Conservation (phyloP, 2,888 invertebrate species). For the Drosophila fungiperda region DNA sequence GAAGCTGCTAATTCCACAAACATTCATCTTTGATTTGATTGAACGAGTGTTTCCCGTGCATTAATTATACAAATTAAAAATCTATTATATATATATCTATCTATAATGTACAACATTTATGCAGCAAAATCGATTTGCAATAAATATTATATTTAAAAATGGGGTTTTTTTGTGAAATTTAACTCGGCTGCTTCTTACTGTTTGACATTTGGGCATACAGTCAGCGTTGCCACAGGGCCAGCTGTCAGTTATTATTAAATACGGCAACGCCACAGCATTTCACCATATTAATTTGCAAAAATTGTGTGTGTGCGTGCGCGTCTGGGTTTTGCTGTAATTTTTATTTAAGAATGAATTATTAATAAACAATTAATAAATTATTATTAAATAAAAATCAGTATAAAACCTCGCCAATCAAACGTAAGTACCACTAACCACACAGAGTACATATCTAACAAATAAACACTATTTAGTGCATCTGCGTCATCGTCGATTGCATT, state of each 20-base stretch:
- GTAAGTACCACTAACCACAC: slow-evolving; percentile 50
- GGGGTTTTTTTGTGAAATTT: not conserved
- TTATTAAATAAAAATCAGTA: slow-evolving; percentile 84
- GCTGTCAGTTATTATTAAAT: slow-evolving; percentile 40
- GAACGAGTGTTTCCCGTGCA: slow-evolving; percentile 65
- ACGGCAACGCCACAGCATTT: slow-evolving; percentile 45
- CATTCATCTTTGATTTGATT: slow-evolving; percentile 70
- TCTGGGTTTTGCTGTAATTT: slow-evolving; percentile 81
- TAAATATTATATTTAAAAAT: slow-evolving; percentile 51
- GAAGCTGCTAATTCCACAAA: slow-evolving; percentile 64
- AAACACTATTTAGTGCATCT: not conserved
- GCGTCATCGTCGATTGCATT: not conserved
- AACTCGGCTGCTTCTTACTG: slow-evolving; percentile 9
- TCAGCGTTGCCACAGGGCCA: slow-evolving; percentile 47
- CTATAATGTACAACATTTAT: slow-evolving; percentile 60
- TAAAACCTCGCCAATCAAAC: slow-evolving; percentile 75
- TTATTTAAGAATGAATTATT: slow-evolving; percentile 84
- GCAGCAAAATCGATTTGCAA: slow-evolving; percentile 49
- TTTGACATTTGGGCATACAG: slow-evolving; percentile 10
- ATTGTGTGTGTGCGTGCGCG: slow-evolving; percentile 53
- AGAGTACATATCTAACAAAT: not conserved
- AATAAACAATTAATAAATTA: slow-evolving; percentile 80
- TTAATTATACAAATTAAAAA: slow-evolving; percentile 60
- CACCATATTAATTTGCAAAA: slow-evolving; percentile 43
- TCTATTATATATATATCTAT: slow-evolving; percentile 56